Evolutionary conservation across 2,113 vertebrate species (phyloP).

Genomic region (Benitochromis conjunctus): DNA sequence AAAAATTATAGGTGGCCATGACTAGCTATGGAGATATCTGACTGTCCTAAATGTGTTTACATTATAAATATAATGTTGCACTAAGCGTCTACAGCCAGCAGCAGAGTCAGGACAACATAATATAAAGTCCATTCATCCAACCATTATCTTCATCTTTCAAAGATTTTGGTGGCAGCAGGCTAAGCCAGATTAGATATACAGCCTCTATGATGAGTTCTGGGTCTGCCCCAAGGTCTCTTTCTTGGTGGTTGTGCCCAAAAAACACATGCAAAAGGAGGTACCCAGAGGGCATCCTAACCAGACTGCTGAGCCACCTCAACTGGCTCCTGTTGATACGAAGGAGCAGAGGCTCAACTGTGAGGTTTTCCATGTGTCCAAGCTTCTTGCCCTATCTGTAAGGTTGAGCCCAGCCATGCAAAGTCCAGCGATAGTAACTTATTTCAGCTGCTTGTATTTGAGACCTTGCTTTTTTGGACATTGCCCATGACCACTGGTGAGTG

Average conservation of each 20-base stretch:
- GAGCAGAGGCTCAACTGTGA: background rate
- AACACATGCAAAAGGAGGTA: accelerated
- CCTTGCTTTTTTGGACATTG: accelerated
- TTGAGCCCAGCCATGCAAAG: background rate
- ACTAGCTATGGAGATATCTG: background rate
- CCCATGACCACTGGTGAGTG: background rate
- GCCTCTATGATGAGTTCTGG: background rate
- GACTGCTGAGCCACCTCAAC: background rate
- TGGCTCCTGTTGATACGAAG: background rate
- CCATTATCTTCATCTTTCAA: background rate
- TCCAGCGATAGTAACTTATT: background rate
- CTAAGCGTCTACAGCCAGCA: background rate
- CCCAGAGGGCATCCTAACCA: background rate
- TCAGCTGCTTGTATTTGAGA: background rate
- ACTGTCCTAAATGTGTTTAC: background rate
- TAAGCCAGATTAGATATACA: background rate
- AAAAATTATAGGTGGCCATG: background rate
- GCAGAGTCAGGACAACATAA: background rate
- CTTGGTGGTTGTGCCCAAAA: background rate
- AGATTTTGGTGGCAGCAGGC: background rate
- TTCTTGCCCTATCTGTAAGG: background rate
- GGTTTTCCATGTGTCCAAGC: background rate
- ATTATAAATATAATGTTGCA: background rate
- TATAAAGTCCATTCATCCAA: background rate
- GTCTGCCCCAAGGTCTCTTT: background rate